Conservation (phyloP, 2,797 vertebrate genomes). For the Pelochelys cantorii region DNA sequence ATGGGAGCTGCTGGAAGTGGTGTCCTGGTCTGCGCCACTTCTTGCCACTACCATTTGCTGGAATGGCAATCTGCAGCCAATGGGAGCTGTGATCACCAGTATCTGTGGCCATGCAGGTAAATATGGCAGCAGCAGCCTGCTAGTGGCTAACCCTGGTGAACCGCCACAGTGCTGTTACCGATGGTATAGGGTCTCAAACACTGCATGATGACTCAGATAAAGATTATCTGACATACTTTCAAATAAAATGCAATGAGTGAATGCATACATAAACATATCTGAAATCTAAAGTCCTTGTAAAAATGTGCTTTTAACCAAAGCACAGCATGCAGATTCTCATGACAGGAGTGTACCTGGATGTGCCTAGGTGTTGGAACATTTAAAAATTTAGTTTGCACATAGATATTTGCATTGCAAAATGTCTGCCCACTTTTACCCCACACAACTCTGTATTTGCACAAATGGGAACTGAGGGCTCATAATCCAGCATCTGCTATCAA, state of each 20-base stretch:
- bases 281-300: not conserved
- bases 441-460: not conserved
- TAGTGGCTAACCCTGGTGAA: too few species aligned
- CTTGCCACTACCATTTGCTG: too few species aligned
- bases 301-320: not conserved
- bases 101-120: too few species aligned
- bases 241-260: not conserved
- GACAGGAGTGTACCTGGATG: not conserved
- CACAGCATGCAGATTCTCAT: not conserved
- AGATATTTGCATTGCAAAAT: not conserved
- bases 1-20: too few species aligned
- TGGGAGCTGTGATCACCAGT: too few species aligned
- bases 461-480: not conserved
- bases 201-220: not conserved
- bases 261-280: not conserved
- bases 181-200: not conserved
- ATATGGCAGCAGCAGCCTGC: too few species aligned
- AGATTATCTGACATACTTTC: not conserved
- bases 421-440: not conserved
- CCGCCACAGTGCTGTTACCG: too few species aligned
- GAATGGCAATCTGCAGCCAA: too few species aligned
- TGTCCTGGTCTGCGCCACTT: too few species aligned
- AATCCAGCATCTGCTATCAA: not conserved
- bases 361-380: not conserved
- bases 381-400: not conserved